Base-by-base conservation (phyloP, 2,888 invertebrate genomes). In the Mycalesis mineus region DNA sequence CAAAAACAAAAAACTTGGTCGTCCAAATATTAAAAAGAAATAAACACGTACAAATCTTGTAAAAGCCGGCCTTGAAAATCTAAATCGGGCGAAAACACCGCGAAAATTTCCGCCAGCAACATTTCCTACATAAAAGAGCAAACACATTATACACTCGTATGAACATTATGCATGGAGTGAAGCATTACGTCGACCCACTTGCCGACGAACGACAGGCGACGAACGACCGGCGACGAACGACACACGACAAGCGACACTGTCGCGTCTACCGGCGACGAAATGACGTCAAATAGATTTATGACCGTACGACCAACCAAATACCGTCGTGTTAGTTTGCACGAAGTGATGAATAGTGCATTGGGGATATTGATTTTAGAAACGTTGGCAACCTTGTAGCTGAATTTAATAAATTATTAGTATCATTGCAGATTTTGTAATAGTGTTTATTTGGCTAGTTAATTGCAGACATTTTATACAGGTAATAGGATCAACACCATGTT, bases 151-250 rank as follows among this genome's bases (percentile, higher is more conserved):
- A 57, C 50, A 54, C 50, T 51, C 42, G n/a, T 28, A n/a, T 11
- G 42, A 42, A 22, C 42, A 28, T 42, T 28, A 33, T 15, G 33
- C 47, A 14, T 22, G 55, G 44, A 49, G 47, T 51, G 61, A 53
- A 53, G 55, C 61, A 61, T 53, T 61, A 58, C 36, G 40, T 39
- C 52, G 61, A 55, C 55, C 58, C 52, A 58, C 52, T 56, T 56
- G 47, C 22, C 52, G 36, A 29, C 36, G 55, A 56, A 50, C 31
- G 54, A 55, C n/a, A n/a, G n/a, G n/a, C n/a, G n/a, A n/a, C n/a
- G n/a, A n/a, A n/a, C n/a, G n/a, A 36, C 51, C 52, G 59, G 37
- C 59, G 47, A 53, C 41, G 42, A 31, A 31, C 55, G 58, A 53
- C 61, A 45, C 50, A 33, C 54, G 45, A 57, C 44, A 51, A 33